Conservation (phyloP, 2,113 vertebrate genomes). For the Xenopus borealis region DNA sequence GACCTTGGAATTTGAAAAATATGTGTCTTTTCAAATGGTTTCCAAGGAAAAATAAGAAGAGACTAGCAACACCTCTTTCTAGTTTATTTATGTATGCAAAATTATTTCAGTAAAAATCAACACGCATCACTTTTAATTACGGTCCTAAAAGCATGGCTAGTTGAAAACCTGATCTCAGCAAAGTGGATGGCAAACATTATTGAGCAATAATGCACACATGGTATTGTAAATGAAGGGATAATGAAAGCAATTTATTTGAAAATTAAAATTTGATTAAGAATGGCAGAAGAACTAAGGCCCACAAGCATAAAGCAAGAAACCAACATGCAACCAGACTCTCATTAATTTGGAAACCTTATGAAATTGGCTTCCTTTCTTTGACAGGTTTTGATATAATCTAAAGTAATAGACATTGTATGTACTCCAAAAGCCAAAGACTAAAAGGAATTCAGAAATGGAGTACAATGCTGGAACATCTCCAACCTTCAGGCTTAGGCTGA, state of each 20-base stretch:
- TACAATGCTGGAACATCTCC: constrained; percentile 32
- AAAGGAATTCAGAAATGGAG: constrained; percentile 48
- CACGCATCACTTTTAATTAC: constrained; percentile 60
- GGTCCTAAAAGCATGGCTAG: constrained; percentile 32
- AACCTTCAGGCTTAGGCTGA: not conserved
- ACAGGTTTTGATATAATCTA: constrained; percentile 56
- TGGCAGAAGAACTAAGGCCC: constrained; percentile 60
- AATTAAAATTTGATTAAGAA: constrained; percentile 75
- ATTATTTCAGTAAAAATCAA: constrained; percentile 25
- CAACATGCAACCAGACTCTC: constrained; percentile 55
- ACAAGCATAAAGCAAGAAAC: constrained; percentile 57
- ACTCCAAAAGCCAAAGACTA: constrained; percentile 43
- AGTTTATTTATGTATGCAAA: too few relatives aligned
- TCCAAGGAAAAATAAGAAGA: too few relatives aligned
- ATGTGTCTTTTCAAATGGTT: too few relatives aligned
- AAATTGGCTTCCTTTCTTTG: constrained; percentile 57
- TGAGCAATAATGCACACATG: constrained; percentile 62
- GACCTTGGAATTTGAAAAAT: too few relatives aligned
- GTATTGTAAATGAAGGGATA: constrained; percentile 64
- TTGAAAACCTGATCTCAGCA: constrained; percentile 51
- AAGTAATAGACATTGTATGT: constrained; percentile 47
- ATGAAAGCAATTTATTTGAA: constrained; percentile 74
- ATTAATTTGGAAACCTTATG: constrained; percentile 54
- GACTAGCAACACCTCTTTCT: too few relatives aligned
- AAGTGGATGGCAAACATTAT: constrained; percentile 61